Base-by-base conservation (phyloP, 1,140 invertebrate genomes). In the Antheraea mylitta region DNA sequence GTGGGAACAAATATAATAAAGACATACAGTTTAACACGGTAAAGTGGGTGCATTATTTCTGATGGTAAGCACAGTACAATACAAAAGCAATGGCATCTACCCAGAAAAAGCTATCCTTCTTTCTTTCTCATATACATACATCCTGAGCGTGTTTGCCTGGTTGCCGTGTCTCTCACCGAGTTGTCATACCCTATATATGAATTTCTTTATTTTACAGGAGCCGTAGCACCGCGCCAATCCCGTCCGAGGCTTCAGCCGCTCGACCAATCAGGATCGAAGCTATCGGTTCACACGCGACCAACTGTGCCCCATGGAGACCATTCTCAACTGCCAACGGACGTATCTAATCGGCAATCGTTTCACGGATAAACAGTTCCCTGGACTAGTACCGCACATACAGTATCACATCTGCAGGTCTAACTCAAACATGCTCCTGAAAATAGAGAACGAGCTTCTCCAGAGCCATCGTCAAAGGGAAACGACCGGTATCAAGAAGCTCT, bases 401-500 rank as follows among this genome's bases (percentile, higher is more conserved):
- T 88, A 91, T 65, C 85, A 89, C 70, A 70, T 87, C 79, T 86
- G 83, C 70, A 79, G 86, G 13, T 81, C 74, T 10, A 86, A 82
- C 65, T 72, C 81, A 69, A 94, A 94, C 79, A 94, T 94, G 94
- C 93, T 95, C 82, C 83, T 95, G 87, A 94, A 93, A 90, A 94
- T 95, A 78, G 94, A 95, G 89, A 95, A 95, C 81, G 94, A 95
- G 85, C 94, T 96, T 79, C 94, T 96, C 62, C 95, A 96, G 90
- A 96, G 95, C 86, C 96, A 96, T 85, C 94, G 96, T 85, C 96
- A 96, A 87, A 92, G 95, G 77, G 96, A 96, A 86, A 96, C 95
- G 45, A 96, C 96, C 30, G 96, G 96, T 58, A 96, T 96, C 78
- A 96, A 96, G 91, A 96, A 96, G 92, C 91, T 96, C 85, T 96